These are phyloP conservation scores for Listrodromus nycthemerus DNA, from an alignment of 2,888 invertebrate species.

Conservation along the genomic window DNA sequence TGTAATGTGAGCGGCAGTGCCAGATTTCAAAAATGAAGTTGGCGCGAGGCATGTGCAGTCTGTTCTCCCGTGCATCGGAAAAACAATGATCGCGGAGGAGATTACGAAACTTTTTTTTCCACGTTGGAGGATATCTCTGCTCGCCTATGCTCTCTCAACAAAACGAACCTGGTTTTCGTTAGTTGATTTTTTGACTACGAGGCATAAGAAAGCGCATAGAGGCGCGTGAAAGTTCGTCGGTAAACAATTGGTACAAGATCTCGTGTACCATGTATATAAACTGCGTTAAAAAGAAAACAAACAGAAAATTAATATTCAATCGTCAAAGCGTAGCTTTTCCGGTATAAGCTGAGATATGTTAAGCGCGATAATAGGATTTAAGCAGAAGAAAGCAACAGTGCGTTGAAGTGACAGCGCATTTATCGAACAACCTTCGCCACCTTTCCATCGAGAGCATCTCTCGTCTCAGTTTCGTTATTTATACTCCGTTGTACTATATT, in stretches of 20 bases:
- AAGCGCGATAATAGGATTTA: conserved; percentile 59
- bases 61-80: conserved; percentile 60
- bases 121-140: conserved; percentile 60
- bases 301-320: conserved; percentile 71
- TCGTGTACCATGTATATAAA: conserved; percentile 74
- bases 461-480: conserved; percentile 26
- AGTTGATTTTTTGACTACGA: conserved; percentile 70
- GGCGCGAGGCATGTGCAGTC: conserved; percentile 64
- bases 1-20: conserved; percentile 58
- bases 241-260: conserved; percentile 46
- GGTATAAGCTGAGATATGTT: conserved; percentile 60
- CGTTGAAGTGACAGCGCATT: conserved; percentile 18
- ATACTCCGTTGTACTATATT: conserved; percentile 47
- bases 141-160: conserved; percentile 55
- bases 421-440: conserved; percentile 7
- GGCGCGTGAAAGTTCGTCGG: conserved; percentile 68
- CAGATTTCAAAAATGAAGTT: conserved; percentile 49
- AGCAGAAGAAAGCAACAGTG: conserved; percentile 30
- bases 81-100: conserved; percentile 43
- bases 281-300: conserved; percentile 55
- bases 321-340: conserved; percentile 77
- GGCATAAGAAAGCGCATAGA: conserved; percentile 70
- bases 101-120: conserved; percentile 44
- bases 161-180: conserved; percentile 70
- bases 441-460: conserved; percentile 5